phyloP scores from a whole-genome alignment of 2,888 invertebrate genomes.

The Tipula unca region DNA sequence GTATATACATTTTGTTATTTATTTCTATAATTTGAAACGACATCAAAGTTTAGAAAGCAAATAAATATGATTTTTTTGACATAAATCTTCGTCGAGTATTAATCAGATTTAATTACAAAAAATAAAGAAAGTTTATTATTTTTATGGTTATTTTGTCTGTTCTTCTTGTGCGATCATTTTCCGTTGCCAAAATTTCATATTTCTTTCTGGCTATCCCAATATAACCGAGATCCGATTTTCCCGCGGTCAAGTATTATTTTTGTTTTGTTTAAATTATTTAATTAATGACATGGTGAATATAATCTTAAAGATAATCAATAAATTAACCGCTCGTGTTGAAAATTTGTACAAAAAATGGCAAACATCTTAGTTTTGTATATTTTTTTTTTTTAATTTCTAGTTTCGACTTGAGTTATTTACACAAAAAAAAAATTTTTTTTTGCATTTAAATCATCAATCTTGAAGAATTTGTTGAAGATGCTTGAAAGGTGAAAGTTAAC shows the following conservation, averaged over 20 bases:
- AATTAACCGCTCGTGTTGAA: not conserved
- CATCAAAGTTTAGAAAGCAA: not conserved
- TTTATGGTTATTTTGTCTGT: not conserved
- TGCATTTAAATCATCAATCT: not conserved
- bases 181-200: not conserved
- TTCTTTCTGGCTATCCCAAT: not conserved
- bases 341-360: not conserved
- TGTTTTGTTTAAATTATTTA: not conserved
- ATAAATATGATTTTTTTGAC: not conserved
- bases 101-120: not conserved
- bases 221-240: not conserved
- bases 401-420: not conserved
- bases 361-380: not conserved
- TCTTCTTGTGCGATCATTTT: not conserved
- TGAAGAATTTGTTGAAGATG: not conserved
- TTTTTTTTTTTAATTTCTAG: not conserved
- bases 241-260: not conserved
- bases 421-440: not conserved
- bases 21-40: not conserved
- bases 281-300: not conserved
- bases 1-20: not conserved
- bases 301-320: not conserved
- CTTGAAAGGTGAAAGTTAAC: not conserved
- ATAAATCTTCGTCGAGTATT: not conserved
- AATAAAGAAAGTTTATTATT: not conserved